A percentile compares a stretch with the other conserved stretches of the same genome.
phyloP scores from a whole-genome alignment of 1,140 invertebrate species.

The Odontomachus brunneus region DNA sequence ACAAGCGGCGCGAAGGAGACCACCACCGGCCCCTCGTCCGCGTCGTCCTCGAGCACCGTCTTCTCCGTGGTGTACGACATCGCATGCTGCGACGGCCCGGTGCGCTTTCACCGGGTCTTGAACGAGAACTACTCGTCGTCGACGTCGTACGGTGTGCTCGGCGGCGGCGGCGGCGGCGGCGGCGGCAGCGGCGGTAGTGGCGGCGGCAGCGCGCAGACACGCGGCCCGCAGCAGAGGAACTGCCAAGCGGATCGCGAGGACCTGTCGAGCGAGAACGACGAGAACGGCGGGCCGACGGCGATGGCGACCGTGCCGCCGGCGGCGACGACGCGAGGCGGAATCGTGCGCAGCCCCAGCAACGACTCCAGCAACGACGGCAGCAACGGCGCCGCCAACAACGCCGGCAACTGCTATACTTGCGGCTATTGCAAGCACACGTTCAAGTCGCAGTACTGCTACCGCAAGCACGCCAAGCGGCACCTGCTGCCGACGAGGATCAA shows the following conservation, averaged over 20 bases:
- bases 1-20: constrained; percentile 45
- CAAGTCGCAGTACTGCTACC: constrained; percentile 93
- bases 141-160: constrained; percentile 13
- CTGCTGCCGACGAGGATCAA: constrained; percentile 83
- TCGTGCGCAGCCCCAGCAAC: constrained; percentile 34
- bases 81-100: constrained; percentile 94
- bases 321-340: neutral
- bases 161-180: too few relatives aligned
- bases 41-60: constrained; percentile 34
- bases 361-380: constrained; percentile 47
- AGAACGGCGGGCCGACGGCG: constrained; percentile 69
- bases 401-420: constrained; percentile 87
- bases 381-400: constrained; percentile 9
- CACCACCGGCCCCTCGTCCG: too few relatives aligned
- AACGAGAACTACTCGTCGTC: constrained; percentile 89
- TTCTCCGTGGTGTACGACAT: constrained; percentile 89
- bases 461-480: constrained; percentile 91
- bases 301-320: neutral
- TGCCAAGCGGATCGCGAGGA: constrained; percentile 63
- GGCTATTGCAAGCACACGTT: constrained; percentile 92
- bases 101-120: constrained; percentile 91
- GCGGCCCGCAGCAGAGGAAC: constrained; percentile 18
- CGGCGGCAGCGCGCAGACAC: constrained; percentile 60
- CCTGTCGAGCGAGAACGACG: constrained; percentile 76
- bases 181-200: too few relatives aligned